These are phyloP conservation scores for Omphaloscelis lunosa DNA, from an alignment of 2,888 invertebrate genomes.

Conservation along the genomic window DNA sequence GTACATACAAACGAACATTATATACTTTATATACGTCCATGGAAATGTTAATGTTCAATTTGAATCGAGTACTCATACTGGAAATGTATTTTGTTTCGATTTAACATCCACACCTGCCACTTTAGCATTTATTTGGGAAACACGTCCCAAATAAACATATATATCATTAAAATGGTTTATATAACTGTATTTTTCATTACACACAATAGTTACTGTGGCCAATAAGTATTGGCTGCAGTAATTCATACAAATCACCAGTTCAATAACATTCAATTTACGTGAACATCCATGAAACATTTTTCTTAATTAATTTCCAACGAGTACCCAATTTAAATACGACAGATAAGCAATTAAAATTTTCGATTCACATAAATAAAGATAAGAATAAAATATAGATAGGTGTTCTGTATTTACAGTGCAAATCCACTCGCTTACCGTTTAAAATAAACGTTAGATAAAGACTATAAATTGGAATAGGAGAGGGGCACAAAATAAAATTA, in stretches of 20 bases:
- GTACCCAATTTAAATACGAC: slow-evolving; percentile 27
- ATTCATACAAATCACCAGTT: neutral
- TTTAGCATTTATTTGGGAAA: slow-evolving; percentile 27
- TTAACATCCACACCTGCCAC: slow-evolving; percentile 46
- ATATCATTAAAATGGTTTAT: slow-evolving; percentile 6
- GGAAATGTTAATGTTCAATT: slow-evolving; percentile 58
- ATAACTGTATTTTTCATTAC: slow-evolving; percentile 9
- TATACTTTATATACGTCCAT: slow-evolving; percentile 54
- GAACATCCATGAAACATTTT: slow-evolving; percentile 23
- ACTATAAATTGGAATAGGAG: slow-evolving; percentile 81
- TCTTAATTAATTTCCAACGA: slow-evolving; percentile 31
- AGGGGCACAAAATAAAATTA: slow-evolving; percentile 85
- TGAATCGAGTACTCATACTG: slow-evolving; percentile 41
- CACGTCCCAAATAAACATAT: slow-evolving; percentile 29
- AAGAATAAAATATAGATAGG: slow-evolving; percentile 47
- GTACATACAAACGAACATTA: slow-evolving; percentile 64
- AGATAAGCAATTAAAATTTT: slow-evolving; percentile 41
- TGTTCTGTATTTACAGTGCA: slow-evolving; percentile 34
- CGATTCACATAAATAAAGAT: slow-evolving; percentile 54
- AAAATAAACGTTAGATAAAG: slow-evolving; percentile 81
- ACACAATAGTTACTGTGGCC: slow-evolving; percentile 5
- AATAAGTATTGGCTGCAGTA: neutral
- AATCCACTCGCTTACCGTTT: slow-evolving; percentile 64
- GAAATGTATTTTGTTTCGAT: slow-evolving; percentile 53
- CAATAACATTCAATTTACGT: slow-evolving; percentile 14